These are phyloP conservation scores for Cepaea nemoralis DNA, from an alignment of 1,140 invertebrate genomes.

Conservation along the genomic window DNA sequence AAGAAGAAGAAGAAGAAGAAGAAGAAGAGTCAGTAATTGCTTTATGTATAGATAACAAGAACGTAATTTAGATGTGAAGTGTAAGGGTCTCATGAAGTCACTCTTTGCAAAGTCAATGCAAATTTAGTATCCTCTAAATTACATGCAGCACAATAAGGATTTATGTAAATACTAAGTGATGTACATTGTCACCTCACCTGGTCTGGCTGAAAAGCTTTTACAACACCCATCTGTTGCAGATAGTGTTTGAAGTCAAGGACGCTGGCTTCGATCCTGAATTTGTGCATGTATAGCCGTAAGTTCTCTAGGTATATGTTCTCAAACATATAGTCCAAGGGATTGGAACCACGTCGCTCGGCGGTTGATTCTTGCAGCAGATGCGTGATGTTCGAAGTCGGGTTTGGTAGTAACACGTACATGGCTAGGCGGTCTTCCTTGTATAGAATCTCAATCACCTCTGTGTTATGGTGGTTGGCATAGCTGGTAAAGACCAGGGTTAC, in stretches of 20 bases:
- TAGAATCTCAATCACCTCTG: constrained; percentile 80
- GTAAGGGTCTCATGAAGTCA: too few species aligned
- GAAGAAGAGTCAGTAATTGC: too few species aligned
- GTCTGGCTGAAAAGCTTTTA: constrained; percentile 76
- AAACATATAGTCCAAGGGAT: constrained; percentile 63
- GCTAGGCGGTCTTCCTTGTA: constrained; percentile 76
- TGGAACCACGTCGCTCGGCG: constrained; percentile 47
- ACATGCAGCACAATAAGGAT: too few species aligned
- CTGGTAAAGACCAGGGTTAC: constrained; percentile 50
- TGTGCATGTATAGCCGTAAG: constrained; percentile 74
- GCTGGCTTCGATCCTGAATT: constrained; percentile 77
- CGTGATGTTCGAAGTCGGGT: constrained; percentile 61
- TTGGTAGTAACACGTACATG: constrained; percentile 84
- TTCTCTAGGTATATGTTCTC: constrained; percentile 24
- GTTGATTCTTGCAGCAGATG: constrained; percentile 72
- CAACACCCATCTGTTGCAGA: constrained; percentile 74
- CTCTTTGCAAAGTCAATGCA: too few species aligned
- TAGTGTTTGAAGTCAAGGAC: constrained; percentile 73
- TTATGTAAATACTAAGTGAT: too few species aligned
- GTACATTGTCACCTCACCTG: constrained; percentile 3
- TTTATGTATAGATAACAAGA: too few species aligned
- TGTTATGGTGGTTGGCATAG: constrained; percentile 80
- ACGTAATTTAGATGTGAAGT: too few species aligned
- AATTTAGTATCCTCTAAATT: too few species aligned
- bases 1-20: too few species aligned